These are phyloP conservation scores for Aporophyla nigra DNA, from an alignment of 2,888 invertebrate genomes.

Conservation along the genomic window DNA sequence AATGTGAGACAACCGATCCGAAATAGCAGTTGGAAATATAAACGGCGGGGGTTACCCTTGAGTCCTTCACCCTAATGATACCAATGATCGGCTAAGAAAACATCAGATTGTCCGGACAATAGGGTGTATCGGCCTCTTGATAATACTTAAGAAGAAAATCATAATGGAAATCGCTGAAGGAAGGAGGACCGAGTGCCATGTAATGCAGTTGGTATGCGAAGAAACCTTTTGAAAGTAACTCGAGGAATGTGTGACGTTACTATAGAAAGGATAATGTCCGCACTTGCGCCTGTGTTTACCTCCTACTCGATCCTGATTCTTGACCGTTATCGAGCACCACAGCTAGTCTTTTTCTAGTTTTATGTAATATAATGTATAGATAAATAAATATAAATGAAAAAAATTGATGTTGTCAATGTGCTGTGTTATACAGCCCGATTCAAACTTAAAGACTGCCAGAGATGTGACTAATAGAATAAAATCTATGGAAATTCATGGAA, in stretches of 20 bases:
- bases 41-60: not conserved
- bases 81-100: not conserved
- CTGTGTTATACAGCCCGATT: too few species aligned
- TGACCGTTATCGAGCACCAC: not conserved
- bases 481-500: too few species aligned
- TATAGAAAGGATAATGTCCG: conserved; percentile 29
- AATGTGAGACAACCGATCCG: not conserved
- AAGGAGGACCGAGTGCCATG: conserved; percentile 14
- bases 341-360: not conserved
- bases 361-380: too few species aligned
- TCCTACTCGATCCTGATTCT: conserved; percentile 6
- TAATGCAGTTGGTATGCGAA: conserved; percentile 56
- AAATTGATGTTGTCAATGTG: too few species aligned
- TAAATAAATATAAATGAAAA: too few species aligned
- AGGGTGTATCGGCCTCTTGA: not conserved
- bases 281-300: not conserved
- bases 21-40: not conserved
- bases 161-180: not conserved
- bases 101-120: not conserved
- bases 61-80: not conserved
- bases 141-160: not conserved
- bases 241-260: conserved; percentile 48
- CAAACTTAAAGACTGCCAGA: too few species aligned
- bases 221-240: conserved; percentile 57
- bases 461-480: too few species aligned